These are phyloP conservation scores for Forbesichthys papilliferus DNA, from an alignment of 2,113 vertebrate species.

Conservation along the genomic window DNA sequence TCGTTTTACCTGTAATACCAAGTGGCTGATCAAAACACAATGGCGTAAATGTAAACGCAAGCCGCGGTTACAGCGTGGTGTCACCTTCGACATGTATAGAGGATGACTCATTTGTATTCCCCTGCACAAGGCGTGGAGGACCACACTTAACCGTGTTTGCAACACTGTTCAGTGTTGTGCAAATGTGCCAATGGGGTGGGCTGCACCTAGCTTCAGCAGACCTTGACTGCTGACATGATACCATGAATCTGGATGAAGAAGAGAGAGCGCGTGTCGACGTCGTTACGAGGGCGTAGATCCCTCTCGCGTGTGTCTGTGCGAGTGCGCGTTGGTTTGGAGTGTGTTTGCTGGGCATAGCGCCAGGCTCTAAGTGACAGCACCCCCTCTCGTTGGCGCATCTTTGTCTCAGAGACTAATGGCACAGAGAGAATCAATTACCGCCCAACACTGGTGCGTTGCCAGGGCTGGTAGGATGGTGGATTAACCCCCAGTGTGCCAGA, in stretches of 20 bases:
- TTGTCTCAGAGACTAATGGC: constrained; percentile 89
- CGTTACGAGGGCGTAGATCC: not conserved
- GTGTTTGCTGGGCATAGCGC: constrained; percentile 77
- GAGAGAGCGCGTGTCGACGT: constrained; percentile 1
- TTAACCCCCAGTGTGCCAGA: constrained; percentile 24
- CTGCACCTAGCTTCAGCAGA: constrained; percentile 41
- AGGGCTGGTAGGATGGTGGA: constrained; percentile 62
- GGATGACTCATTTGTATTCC: constrained; percentile 55
- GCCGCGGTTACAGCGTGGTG: constrained; percentile 19
- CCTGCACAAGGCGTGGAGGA: constrained; percentile 17
- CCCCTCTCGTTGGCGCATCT: constrained; percentile 86
- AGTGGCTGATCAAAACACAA: constrained; percentile 4
- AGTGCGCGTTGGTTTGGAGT: constrained; percentile 37
- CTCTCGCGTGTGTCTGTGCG: constrained; percentile 15
- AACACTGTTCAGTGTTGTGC: constrained; percentile 5
- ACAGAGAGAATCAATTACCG: constrained; percentile 95
- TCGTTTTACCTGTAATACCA: no score
- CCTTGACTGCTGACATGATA: constrained; percentile 58
- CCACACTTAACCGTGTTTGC: constrained; percentile 6
- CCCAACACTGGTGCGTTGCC: constrained; percentile 87
- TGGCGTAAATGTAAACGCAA: constrained; percentile 37
- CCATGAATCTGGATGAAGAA: constrained; percentile 31
- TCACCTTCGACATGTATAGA: constrained; percentile 35
- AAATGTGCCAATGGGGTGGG: constrained; percentile 18
- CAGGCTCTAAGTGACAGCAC: constrained; percentile 87